Evolutionary conservation across 53 echinoderm and acorn worm species (phyloP), one percentile per base, ranked within the genome.

Genomic region (Luidia sarsii): DNA sequence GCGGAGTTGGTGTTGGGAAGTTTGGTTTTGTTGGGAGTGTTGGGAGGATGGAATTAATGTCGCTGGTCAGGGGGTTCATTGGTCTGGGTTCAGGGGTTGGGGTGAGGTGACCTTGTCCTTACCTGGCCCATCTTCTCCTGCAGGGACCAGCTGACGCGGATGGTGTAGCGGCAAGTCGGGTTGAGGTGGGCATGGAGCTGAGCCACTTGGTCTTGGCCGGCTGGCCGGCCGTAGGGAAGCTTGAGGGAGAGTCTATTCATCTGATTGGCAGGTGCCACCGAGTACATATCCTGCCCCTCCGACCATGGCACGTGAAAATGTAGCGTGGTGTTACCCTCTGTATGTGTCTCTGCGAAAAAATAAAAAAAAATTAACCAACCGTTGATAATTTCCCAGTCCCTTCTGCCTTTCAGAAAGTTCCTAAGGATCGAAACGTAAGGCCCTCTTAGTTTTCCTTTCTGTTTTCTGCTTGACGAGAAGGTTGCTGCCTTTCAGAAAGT

Each of bases 121-220:
- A 94, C 99, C 99, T 97, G 99, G 15, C 99, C 99, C 46, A 86
- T 74, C 33, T 85, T 83, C 35, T 93, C 93, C 62, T 59, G 70
- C 31, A 87, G 80, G 1, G 93, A 90, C 39, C 83, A 80, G 13
- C 45, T 49, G 33, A 91, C 60, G 56, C 71, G 83, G 37, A 97
- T 30, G 21, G 66, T 53, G 59, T 97, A 97, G 55, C 87, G 88
- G 39, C 99, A 97, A 53, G 75, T 85, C 4, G 99, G 94, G 84
- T 89, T 83, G 5, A 94, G 45, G 50, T 97, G 87, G 11, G 62
- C 81, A 67, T 83, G 83, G 3, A 97, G 62, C 65, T 73, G 72
- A 28, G 86, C 86, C 1, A 80, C 24, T 19, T 91, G 86, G 15
- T 67, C 37, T 36, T 91, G 82, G 29, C 62, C 50, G 18, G 81